Evolutionary conservation across 2,888 invertebrate genomes (phyloP), one percentile per base, ranked within the genome.

Genomic region (Netelia inedita): DNA sequence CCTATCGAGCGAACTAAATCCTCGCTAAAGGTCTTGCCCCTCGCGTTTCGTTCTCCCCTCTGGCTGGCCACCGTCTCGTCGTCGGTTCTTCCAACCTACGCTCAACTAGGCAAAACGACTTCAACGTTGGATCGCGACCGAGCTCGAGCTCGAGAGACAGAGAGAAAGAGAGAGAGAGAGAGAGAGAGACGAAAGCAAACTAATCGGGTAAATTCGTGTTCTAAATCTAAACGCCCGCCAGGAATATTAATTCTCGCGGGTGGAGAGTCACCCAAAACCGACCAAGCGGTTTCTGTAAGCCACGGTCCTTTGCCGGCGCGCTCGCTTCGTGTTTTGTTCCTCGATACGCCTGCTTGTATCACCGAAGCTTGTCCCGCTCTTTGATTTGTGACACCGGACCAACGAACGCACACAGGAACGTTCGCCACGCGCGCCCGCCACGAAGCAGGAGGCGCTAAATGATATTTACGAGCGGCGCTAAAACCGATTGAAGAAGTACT

Each of bases 141-240:
- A 61, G 50, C 9, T 21, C 9, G 16, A 59, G 61, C 1, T 43
- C 16, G 74, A n/a, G 43, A 19, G 16, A 59, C 63, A 53, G 41
- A 35, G 59, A 57, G 55, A 43, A 43, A 14, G 41, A 28, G 65
- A 71, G 59, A 68, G 63, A 72, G 81, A 85, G 35, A 21, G 78
- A 19, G 57, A 50, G 71, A 55, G 68, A 28, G 79, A 84, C 66
- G 73, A 83, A 81, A 88, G 91, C 88, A 92, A 93, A 93, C 93
- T 93, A 93, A 93, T 93, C 93, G 92, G 91, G 78, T 90, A 93
- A 93, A 93, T 93, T 93, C 91, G 92, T 91, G 93, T 93, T 93
- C 93, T 93, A 93, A 93, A 93, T 93, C 93, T 93, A 93, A 91
- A 90, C 91, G 90, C 90, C 80, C 91, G 89, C 89, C 91, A 91